A percentile compares a stretch with the other conserved stretches of the same genome.
Conservation (phyloP, 2,888 invertebrate genomes). For the Andrena marginata region DNA sequence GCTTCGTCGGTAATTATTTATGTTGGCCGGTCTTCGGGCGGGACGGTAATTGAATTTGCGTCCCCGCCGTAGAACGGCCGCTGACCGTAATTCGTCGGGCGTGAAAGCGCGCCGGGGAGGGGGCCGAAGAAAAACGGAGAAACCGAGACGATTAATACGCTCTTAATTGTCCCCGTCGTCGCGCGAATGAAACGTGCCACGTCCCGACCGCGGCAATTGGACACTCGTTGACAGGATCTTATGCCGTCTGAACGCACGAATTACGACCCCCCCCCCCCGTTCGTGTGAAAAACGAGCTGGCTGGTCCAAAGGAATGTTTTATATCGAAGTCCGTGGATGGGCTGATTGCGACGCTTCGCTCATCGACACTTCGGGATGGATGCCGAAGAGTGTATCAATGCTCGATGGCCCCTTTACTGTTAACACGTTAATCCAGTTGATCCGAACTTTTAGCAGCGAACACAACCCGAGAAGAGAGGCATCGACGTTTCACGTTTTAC, state of each 20-base stretch:
- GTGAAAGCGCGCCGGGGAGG: slow-evolving; percentile 2
- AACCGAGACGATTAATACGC: slow-evolving; percentile 60
- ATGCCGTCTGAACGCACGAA: background rate
- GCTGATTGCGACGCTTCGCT: background rate
- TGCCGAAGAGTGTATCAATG: too few species aligned
- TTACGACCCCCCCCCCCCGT: background rate
- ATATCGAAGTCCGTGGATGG: background rate
- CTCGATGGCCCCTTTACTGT: too few species aligned
- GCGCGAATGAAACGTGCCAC: slow-evolving; percentile 33
- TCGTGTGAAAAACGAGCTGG: background rate
- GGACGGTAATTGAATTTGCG: slow-evolving; percentile 69
- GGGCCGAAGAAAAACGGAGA: slow-evolving; percentile 26
- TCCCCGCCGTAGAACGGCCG: slow-evolving; percentile 40
- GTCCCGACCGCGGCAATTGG: slow-evolving; percentile 34
- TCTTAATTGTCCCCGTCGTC: slow-evolving; percentile 56
- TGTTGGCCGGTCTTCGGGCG: slow-evolving; percentile 62
- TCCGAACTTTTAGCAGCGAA: too few species aligned
- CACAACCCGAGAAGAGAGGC: too few species aligned
- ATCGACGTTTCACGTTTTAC: too few species aligned
- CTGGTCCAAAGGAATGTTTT: background rate
- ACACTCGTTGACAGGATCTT: slow-evolving; percentile 33
- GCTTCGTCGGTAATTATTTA: slow-evolving; percentile 69
- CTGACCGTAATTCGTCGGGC: slow-evolving; percentile 59
- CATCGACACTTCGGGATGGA: too few species aligned
- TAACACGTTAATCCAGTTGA: too few species aligned